Percentiles rank a stretch among this genome's conserved stretches.
These are phyloP conservation scores for Ornithoptera priamus DNA, from an alignment of 2,888 invertebrate genomes.

Conservation along the genomic window DNA sequence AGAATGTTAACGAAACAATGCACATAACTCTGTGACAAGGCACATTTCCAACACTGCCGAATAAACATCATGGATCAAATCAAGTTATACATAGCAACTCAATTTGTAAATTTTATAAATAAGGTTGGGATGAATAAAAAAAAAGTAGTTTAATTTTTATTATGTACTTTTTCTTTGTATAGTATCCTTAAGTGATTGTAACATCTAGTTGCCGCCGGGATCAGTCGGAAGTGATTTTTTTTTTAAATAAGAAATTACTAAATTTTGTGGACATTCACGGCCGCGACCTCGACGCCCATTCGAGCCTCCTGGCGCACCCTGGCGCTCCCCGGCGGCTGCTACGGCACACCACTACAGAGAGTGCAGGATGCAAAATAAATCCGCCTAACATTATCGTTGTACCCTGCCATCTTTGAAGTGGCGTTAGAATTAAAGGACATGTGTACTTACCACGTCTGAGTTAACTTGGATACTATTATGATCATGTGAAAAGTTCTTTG, in stretches of 20 bases:
- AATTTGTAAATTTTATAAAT: conserved; percentile 73
- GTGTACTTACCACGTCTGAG: conserved; percentile 70
- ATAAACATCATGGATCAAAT: conserved; percentile 58
- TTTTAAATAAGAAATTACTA: conserved; percentile 27
- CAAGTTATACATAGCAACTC: conserved; percentile 52
- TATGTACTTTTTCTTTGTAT: conserved; percentile 63
- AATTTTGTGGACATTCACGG: too few relatives aligned
- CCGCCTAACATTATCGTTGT: conserved; percentile 78
- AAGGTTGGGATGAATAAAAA: conserved; percentile 75
- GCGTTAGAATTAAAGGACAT: conserved; percentile 52
- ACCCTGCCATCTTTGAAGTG: conserved; percentile 75
- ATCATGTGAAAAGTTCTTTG: conserved; percentile 70
- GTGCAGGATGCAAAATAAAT: conserved; percentile 73
- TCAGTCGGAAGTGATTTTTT: conserved; percentile 40
- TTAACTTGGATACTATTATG: conserved; percentile 70
- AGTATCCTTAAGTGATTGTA: conserved; percentile 67
- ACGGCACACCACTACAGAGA: conserved; percentile 61
- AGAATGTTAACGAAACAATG: conserved; percentile 51
- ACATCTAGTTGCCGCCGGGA: conserved; percentile 57
- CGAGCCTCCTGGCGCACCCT: neutral
- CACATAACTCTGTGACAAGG: conserved; percentile 68
- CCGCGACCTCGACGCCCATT: too few relatives aligned
- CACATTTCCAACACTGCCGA: conserved; percentile 81
- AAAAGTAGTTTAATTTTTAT: conserved; percentile 70
- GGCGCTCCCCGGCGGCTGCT: neutral